These are phyloP conservation scores for Pelochelys cantorii DNA, from an alignment of 2,797 vertebrate species.

Conservation along the genomic window DNA sequence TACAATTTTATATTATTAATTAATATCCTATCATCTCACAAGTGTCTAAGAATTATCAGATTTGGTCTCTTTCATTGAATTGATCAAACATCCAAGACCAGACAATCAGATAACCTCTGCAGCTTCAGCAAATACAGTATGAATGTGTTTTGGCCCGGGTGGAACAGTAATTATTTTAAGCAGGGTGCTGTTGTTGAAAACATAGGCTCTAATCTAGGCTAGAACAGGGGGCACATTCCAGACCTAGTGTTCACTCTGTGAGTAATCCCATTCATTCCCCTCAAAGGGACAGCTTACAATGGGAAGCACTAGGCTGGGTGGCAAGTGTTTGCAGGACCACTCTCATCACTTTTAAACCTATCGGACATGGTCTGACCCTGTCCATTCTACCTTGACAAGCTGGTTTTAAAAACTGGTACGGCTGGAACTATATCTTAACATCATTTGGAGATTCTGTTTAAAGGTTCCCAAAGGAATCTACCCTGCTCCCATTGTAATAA, in stretches of 20 bases:
- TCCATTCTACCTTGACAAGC: not conserved
- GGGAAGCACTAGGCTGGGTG: not conserved
- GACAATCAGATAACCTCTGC: not conserved
- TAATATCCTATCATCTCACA: not conserved
- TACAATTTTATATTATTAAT: not conserved
- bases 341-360: not conserved
- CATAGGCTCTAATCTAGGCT: not conserved
- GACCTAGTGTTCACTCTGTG: not conserved
- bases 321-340: not conserved
- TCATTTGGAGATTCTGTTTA: not conserved
- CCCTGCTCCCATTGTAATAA: not conserved
- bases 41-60: not conserved
- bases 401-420: not conserved
- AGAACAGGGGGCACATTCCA: not conserved
- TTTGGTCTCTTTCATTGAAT: not conserved
- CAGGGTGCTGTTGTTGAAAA: not conserved
- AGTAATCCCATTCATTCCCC: not conserved
- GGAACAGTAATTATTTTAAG: not conserved
- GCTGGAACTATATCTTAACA: not conserved
- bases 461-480: not conserved
- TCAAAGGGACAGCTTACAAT: not conserved
- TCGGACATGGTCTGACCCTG: not conserved
- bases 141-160: not conserved
- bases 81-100: not conserved
- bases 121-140: not conserved